Percentiles rank a stretch among this genome's conserved stretches.
phyloP scores from a whole-genome alignment of 2,888 invertebrate genomes.

The Zaprionus lineosus region DNA sequence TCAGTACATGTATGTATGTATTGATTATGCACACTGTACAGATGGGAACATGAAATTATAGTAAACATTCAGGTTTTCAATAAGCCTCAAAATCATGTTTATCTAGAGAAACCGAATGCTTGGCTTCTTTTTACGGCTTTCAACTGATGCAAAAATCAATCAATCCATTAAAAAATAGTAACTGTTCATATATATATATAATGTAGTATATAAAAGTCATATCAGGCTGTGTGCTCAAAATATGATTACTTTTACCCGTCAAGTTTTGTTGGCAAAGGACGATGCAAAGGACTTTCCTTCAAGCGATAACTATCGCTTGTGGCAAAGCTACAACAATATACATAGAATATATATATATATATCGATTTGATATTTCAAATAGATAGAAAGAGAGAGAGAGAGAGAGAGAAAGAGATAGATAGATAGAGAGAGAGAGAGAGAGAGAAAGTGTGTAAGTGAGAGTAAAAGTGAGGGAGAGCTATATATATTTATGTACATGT shows the following conservation, averaged over 20 bases:
- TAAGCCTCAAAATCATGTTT: constrained; percentile 42
- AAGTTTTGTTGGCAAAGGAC: constrained; percentile 83
- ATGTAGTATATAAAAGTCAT: no score
- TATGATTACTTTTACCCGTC: constrained; percentile 82
- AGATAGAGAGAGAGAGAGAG: no score
- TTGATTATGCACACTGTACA: constrained; percentile 19
- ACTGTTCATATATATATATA: constrained; percentile 37
- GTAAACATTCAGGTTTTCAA: constrained; percentile 52
- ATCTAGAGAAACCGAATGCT: constrained; percentile 53
- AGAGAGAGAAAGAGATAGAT: no score
- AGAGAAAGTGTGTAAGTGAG: no score
- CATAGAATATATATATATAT: constrained; percentile 67
- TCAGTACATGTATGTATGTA: constrained; percentile 15
- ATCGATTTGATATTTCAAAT: no score
- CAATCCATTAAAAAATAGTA: constrained; percentile 52
- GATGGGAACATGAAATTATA: constrained; percentile 21
- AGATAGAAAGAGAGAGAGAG: no score
- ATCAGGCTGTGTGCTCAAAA: constrained; percentile 72
- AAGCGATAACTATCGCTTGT: constrained; percentile 75
- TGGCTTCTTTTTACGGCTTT: constrained; percentile 42
- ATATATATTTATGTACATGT: no score
- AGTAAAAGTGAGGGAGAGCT: no score
- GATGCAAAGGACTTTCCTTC: constrained; percentile 82
- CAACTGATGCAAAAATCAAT: constrained; percentile 57
- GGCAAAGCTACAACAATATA: constrained; percentile 80